Conservation (phyloP, 2,797 vertebrate genomes). For the Bucorvus abyssinicus region DNA sequence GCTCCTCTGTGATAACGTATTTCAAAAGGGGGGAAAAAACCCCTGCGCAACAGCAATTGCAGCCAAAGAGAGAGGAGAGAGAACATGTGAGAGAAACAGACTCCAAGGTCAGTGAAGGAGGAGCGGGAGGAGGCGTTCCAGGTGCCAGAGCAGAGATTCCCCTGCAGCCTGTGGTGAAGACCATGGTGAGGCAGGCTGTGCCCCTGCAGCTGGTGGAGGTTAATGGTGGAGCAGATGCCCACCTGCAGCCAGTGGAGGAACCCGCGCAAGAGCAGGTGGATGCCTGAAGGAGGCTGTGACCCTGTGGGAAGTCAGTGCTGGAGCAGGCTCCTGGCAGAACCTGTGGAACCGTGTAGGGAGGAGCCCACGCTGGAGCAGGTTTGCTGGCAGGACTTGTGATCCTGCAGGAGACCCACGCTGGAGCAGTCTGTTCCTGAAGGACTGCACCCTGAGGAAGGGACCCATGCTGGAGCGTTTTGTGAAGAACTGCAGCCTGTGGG, state of each 20-base stretch:
- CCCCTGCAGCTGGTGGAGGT: not conserved
- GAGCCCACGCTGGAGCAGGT: not conserved
- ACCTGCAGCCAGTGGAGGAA: not conserved
- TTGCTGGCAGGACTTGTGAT: not conserved
- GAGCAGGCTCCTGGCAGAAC: not conserved
- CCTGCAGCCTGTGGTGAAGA: not conserved
- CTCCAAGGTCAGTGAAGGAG: not conserved
- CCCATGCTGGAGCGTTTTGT: not conserved
- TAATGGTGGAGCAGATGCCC: not conserved
- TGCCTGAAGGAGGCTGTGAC: not conserved
- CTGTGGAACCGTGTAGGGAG: not conserved
- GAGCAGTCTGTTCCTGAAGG: no score
- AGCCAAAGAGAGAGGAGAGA: not conserved
- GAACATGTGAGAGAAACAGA: no score
- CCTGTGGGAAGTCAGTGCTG: not conserved
- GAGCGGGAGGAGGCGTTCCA: not conserved
- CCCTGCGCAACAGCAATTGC: not conserved
- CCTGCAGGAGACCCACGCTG: not conserved
- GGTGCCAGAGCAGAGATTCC: not conserved
- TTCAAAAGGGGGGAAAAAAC: not conserved
- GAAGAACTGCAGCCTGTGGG: not conserved
- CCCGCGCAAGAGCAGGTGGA: not conserved
- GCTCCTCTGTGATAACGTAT: not conserved
- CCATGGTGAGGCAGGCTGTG: not conserved
- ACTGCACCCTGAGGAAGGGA: not conserved